A percentile compares a stretch with the other conserved stretches of the same genome.
phyloP scores from a whole-genome alignment of 2,113 vertebrate genomes.

The Furnarius figulus region DNA sequence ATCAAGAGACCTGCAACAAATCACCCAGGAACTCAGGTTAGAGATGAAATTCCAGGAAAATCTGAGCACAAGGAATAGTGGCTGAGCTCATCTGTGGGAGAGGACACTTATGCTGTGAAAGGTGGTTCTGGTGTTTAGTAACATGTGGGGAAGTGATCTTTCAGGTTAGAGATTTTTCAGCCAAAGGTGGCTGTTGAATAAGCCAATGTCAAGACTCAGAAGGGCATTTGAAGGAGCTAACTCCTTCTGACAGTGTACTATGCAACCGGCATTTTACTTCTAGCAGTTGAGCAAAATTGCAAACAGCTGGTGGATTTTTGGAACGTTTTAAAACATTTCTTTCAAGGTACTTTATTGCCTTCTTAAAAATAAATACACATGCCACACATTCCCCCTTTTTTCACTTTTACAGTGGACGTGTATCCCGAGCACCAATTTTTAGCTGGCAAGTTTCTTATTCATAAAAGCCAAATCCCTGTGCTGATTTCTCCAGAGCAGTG shows the following conservation, averaged over 20 bases:
- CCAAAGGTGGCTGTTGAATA: background rate
- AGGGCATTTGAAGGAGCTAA: conserved; percentile 61
- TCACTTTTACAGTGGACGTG: background rate
- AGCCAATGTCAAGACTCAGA: background rate
- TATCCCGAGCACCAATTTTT: background rate
- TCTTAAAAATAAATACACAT: conserved; percentile 45
- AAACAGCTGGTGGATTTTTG: conserved; percentile 56
- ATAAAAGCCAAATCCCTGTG: background rate
- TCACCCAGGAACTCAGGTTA: background rate
- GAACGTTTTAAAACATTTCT: conserved; percentile 55
- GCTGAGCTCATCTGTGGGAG: background rate
- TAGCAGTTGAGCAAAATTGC: conserved; percentile 62
- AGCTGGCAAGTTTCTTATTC: background rate
- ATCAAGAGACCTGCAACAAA: background rate
- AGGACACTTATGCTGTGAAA: background rate
- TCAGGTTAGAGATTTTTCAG: background rate
- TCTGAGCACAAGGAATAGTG: background rate
- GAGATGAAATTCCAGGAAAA: background rate
- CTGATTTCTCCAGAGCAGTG: background rate
- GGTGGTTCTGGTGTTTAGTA: background rate
- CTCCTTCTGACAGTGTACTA: background rate
- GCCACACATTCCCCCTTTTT: background rate
- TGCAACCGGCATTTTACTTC: conserved; percentile 23
- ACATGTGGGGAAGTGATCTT: background rate
- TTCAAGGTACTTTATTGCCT: conserved; percentile 61